Percentiles rank a stretch among this genome's conserved stretches.
Conservation (phyloP, 2,797 vertebrate species). For the Muraenolepis orangiensis region DNA sequence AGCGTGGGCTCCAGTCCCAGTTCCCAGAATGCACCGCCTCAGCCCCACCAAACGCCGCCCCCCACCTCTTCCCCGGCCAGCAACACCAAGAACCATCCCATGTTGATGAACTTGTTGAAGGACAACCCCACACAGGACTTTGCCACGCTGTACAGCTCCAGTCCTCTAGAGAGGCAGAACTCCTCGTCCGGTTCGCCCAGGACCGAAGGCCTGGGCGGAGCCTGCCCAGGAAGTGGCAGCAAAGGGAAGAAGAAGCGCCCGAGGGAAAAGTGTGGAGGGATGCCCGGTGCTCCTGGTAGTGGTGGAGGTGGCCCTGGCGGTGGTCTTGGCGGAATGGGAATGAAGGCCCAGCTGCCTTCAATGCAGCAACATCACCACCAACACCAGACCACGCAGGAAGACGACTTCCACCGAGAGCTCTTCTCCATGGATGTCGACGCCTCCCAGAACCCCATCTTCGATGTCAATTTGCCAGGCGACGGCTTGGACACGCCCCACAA, state of each 20-base stretch:
- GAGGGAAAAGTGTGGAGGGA: slow-evolving; percentile 36
- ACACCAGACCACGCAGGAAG: slow-evolving; percentile 87
- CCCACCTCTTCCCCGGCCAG: slow-evolving; percentile 94
- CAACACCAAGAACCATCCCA: slow-evolving; percentile 99
- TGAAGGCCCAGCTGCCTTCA: slow-evolving; percentile 65
- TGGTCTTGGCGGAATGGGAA: slow-evolving; percentile 45
- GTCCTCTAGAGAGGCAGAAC: slow-evolving; percentile 93
- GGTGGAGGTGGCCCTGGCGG: background rate
- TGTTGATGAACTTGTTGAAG: slow-evolving; percentile 98
- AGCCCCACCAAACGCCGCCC: slow-evolving; percentile 94
- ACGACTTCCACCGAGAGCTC: slow-evolving; percentile 97
- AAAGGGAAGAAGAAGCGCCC: slow-evolving; percentile 72
- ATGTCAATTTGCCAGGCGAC: no score
- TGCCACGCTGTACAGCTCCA: slow-evolving; percentile 87
- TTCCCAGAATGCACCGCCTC: slow-evolving; percentile 80
- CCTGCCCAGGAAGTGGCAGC: slow-evolving; percentile 91
- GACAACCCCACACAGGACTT: slow-evolving; percentile 98
- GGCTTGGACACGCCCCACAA: no score
- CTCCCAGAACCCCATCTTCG: no score
- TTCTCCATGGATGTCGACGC: no score
- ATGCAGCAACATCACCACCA: slow-evolving; percentile 74
- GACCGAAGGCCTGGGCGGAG: slow-evolving; percentile 78
- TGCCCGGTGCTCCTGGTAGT: no score
- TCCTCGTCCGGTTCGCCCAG: slow-evolving; percentile 87
- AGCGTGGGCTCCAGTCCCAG: slow-evolving; percentile 92